Base-by-base conservation (phyloP, 37 sponge, comb jelly and placozoan species). In the Chondrosia reniformis region DNA sequence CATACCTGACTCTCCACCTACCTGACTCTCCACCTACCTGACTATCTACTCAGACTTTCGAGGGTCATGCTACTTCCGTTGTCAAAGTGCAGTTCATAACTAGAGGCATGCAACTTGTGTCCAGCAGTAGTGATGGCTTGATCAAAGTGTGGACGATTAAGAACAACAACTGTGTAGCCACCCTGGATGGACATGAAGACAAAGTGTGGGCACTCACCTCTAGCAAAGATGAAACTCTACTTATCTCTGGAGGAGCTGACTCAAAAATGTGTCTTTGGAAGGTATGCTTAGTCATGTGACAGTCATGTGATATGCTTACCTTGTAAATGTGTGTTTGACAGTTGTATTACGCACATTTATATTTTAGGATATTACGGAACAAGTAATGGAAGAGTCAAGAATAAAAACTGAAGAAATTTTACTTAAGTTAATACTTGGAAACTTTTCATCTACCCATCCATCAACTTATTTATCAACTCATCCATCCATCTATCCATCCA, bases 91-190 rank as follows among this genome's bases (percentile, higher is more conserved):
- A 76, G 32, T 99, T 95, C 79, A 78, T 89, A 49, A 77, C 89
- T 30, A 80, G 79, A 79, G 99, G 99, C 4, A 90, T 84, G 80
- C 96, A 95, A 78, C 37, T 99, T 15, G 89, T 80, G 7, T 93
- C 79, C 56, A 88, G 92, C 80, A 92, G 88, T 49, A 80, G 86
- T 36, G 94, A 97, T 89, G 97, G 97, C 4, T 38, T 97, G 46
- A 78, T 97, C 80, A 99, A 99, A 74, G 72, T 99, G 33, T 99
- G 99, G 99, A 93, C 77, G 65, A 87, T 95, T 41, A 83, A 84
- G 58, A 91, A 87, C 37, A 84, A 84, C 30, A 90, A 89, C 49
- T 95, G 94, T 85, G 87, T 73, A 6, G 64, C 87, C 33, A 95
- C 99, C 10, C 54, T 99, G 55, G 99, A 99, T 74, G 45, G 55